phyloP scores from a whole-genome alignment of 2,888 invertebrate genomes.

The Lagria hirta region DNA sequence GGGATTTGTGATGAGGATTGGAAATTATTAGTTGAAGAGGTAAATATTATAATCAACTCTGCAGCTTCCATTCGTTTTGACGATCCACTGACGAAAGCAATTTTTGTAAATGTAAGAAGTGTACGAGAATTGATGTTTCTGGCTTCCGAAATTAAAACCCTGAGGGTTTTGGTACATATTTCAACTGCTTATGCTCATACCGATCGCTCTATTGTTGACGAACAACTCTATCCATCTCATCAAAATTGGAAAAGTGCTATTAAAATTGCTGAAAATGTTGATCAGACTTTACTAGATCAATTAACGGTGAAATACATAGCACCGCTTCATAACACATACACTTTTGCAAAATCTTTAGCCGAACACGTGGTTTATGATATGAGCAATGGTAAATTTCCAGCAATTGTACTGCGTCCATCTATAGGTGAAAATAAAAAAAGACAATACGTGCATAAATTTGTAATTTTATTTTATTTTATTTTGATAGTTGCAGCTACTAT shows the following conservation, averaged over 20 bases:
- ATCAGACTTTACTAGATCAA: constrained; percentile 59
- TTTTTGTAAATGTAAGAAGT: constrained; percentile 65
- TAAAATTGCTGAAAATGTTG: constrained; percentile 63
- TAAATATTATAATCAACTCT: constrained; percentile 72
- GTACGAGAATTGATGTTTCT: constrained; percentile 65
- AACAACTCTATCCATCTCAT: constrained; percentile 70
- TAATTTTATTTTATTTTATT: too few species aligned
- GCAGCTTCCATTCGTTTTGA: constrained; percentile 86
- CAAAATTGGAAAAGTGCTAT: constrained; percentile 71
- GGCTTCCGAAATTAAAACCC: constrained; percentile 58
- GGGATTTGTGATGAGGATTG: constrained; percentile 58
- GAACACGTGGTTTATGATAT: constrained; percentile 75
- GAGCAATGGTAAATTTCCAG: constrained; percentile 63
- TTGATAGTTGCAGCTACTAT: constrained; percentile 61
- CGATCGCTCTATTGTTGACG: constrained; percentile 66
- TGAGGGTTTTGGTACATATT: constrained; percentile 69
- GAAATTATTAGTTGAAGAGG: constrained; percentile 58
- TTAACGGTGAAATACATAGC: constrained; percentile 64
- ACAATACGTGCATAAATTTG: too few species aligned
- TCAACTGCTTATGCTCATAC: constrained; percentile 89
- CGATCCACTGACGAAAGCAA: constrained; percentile 68
- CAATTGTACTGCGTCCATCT: constrained; percentile 82
- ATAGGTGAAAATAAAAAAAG: too few species aligned
- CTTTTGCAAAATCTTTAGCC: constrained; percentile 84
- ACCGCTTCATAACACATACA: constrained; percentile 85